Percentiles rank a stretch among this genome's conserved stretches.
phyloP scores from a whole-genome alignment of 2,888 invertebrate species.

The Microplitis deprimator region DNA sequence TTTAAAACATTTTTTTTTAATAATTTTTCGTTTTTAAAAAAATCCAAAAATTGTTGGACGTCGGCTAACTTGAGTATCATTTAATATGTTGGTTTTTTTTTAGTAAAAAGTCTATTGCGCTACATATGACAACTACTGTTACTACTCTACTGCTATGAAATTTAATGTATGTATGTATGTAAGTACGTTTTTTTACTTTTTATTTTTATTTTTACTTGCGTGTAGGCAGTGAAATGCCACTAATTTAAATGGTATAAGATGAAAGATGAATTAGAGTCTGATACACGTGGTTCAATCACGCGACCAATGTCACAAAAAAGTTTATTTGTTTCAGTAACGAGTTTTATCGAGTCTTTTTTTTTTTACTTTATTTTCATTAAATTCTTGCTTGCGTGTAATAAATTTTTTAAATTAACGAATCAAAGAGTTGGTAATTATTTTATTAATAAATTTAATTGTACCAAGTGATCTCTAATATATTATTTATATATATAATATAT shows the following conservation, averaged over 20 bases:
- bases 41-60: too few species aligned
- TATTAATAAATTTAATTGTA: slow-evolving; percentile 10
- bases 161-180: neutral
- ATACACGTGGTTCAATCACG: too few species aligned
- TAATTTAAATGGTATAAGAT: neutral
- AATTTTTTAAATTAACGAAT: neutral
- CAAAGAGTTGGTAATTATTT: slow-evolving; percentile 2
- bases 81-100: neutral
- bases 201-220: neutral
- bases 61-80: too few species aligned
- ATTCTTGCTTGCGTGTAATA: neutral
- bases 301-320: too few species aligned
- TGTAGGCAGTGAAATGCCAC: neutral
- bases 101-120: neutral
- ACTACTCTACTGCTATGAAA: neutral
- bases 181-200: neutral
- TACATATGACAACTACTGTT: neutral
- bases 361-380: too few species aligned
- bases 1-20: too few species aligned
- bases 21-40: too few species aligned
- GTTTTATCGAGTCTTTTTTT: neutral
- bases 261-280: too few species aligned
- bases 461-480: too few species aligned
- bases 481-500: too few species aligned
- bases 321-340: neutral